Evolutionary conservation across 2,888 invertebrate genomes (phyloP).

Genomic region (Stictocephala bisonia): DNA sequence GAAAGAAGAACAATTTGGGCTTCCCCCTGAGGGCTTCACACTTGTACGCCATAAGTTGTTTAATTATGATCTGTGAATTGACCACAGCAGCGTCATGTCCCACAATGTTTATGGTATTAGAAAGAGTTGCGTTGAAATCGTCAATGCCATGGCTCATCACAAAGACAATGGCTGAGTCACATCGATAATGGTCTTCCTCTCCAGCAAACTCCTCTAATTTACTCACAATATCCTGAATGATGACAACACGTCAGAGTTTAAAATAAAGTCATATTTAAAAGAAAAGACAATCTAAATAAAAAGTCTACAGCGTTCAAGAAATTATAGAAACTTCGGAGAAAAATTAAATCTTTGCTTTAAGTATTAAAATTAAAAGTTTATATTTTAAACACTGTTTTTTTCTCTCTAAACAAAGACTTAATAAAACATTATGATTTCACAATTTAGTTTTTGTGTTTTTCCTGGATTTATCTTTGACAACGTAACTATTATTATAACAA

Average conservation of each 20-base stretch:
- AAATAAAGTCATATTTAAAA: neutral
- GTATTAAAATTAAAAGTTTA: no score
- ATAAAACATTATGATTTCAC: no score
- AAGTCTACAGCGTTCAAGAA: neutral
- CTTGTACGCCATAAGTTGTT: neutral
- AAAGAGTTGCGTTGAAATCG: neutral
- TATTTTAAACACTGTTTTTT: no score
- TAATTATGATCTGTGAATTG: neutral
- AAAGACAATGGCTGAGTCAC: neutral
- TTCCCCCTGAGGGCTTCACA: slow-evolving; percentile 13
- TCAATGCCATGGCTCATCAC: slow-evolving; percentile 5
- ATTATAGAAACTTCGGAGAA: no score
- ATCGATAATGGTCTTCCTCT: neutral
- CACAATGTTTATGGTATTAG: neutral
- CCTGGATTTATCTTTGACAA: no score
- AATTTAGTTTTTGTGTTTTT: no score
- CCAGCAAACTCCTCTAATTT: neutral
- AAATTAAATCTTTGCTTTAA: no score
- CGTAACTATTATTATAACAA: no score
- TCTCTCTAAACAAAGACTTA: no score
- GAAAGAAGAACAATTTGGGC: slow-evolving; percentile 30
- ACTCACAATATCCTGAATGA: neutral
- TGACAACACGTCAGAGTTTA: neutral
- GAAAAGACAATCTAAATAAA: neutral
- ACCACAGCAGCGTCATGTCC: neutral